Evolutionary conservation across 92 coral and sea anemone genomes (phyloP), one percentile per base, ranked within the genome.

Genomic region (Phenganax marumi): DNA sequence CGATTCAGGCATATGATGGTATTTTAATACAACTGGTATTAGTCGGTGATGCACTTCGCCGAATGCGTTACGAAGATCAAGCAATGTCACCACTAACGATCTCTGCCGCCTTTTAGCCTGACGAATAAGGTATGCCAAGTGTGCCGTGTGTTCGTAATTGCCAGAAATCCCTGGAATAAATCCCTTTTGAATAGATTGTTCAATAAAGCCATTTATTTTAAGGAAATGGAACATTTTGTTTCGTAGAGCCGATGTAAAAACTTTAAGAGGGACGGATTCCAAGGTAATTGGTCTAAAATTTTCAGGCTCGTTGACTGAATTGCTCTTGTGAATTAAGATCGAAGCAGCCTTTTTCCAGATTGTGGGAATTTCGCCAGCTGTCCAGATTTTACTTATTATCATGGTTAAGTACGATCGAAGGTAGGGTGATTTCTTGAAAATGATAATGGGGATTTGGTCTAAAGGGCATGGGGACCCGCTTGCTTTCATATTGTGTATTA

Each of bases 1-100:
- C 4, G 18, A 17, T 6, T 70, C 54, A 13, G 75, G 75, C 26
- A 70, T 62, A 1, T 58, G 65, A 18, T 68, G 73, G 16, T 26
- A 68, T 25, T 68, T 22, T 26, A 68, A 46, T 7, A 25, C 49
- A 13, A 14, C 65, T 68, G 73, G 48, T 26, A 25, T 68, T 46
- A 68, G 22, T 65, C 75, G 73, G 48, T 82, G 87, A 75, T 82
- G 86, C 3, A 82, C 83, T 75, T 83, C 87, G 16, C 86, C 85
- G 70, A 85, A 85, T 8, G 88, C 88, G 56, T 85, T 85, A 6
- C 10, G 26, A 0, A 86, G 73, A 57, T 86, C 89, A 6, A 86
- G 71, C 26, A 81, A 33, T 18, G 89, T 81, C 43, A 56, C 75
- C 2, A 80, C 75, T 39, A 69, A 68, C 4, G 89, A 86, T 47